Evolutionary conservation across 2,888 invertebrate genomes (phyloP).

Genomic region (Lasioglossum marginatum): DNA sequence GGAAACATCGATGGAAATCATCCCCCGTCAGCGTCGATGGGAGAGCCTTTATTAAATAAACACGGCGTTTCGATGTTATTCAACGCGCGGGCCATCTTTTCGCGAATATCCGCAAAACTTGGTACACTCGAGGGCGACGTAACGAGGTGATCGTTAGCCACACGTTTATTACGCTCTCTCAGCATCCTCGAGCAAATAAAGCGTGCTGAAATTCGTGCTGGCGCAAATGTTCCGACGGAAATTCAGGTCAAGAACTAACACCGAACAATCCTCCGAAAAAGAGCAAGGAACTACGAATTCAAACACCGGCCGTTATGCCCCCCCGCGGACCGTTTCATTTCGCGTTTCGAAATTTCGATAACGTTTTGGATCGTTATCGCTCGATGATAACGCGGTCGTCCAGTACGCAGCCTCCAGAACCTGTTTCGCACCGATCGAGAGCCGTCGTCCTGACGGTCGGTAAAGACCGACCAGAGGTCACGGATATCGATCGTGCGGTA

Average conservation of each 20-base stretch:
- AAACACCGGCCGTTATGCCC: not conserved
- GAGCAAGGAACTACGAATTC: conserved; percentile 3
- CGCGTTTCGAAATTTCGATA: not conserved
- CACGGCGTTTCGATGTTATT: conserved; percentile 41
- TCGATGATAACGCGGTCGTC: not conserved
- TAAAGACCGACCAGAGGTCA: not conserved
- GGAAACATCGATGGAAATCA: conserved; percentile 36
- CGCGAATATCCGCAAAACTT: conserved; percentile 44
- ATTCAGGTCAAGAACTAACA: conserved; percentile 56
- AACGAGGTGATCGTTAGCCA: conserved; percentile 68
- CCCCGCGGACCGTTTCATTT: not conserved
- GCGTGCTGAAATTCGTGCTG: conserved; percentile 47
- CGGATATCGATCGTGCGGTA: not conserved
- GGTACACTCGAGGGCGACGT: conserved; percentile 31
- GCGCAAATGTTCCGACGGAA: conserved; percentile 28
- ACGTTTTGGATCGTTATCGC: not conserved
- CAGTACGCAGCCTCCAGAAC: not conserved
- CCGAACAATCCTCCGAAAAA: conserved; percentile 17
- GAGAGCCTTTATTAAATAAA: conserved; percentile 56
- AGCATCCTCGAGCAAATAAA: conserved; percentile 44
- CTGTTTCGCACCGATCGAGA: not conserved
- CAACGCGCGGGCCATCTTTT: conserved; percentile 36
- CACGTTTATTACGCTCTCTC: conserved; percentile 62
- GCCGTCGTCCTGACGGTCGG: not conserved
- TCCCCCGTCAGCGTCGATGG: conserved; percentile 32